Base-by-base conservation (phyloP, 2,113 vertebrate species). In the Nycticorax nycticorax region DNA sequence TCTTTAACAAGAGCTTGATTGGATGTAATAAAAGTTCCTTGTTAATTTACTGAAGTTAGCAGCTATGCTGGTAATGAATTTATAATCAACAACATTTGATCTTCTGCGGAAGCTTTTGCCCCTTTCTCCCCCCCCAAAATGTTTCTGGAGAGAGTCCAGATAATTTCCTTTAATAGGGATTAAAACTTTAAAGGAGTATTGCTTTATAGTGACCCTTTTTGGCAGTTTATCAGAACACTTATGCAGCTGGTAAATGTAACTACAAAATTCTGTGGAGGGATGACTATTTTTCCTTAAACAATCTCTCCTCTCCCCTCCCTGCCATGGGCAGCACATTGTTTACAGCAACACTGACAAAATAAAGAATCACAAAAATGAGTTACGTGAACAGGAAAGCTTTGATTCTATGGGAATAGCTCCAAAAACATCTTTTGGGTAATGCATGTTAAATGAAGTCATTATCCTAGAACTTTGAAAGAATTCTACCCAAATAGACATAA, bases 1-100 rank as follows among this genome's bases (percentile, higher is more conserved):
- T 97, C 93, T 98, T 97, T 97, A 93, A 96, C 95, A 97, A 97
- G 90, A 97, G 63, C 72, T 85, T 96, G 92, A 85, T 98, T 96
- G 71, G 92, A 93, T 92, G 87, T 71, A 94, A 79, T 97, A 93
- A 98, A 97, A 85, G 93, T 96, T 68, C 75, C 77, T 64, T 97
- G 74, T 97, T 97, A 97, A 97, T 95, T 97, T 98, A 96, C 82
- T 96, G 72, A 97, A 87, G 85, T 86, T 96, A 97, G 94, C 96
- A 92, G 64, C 87, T 88, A 81, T 93, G 96, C 80, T 93, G 85
- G 88, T 97, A 97, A 97, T 82, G 89, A 97, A 96, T 97, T 97
- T 97, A 95, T 97, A 93, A 96, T 96, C 79, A 96, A 88, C 87
- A 96, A 83, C 87, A 97, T 97, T 97, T 97, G 93, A 97, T 97